phyloP scores from a whole-genome alignment of 1,140 invertebrate species.

The Danaus plexippus region DNA sequence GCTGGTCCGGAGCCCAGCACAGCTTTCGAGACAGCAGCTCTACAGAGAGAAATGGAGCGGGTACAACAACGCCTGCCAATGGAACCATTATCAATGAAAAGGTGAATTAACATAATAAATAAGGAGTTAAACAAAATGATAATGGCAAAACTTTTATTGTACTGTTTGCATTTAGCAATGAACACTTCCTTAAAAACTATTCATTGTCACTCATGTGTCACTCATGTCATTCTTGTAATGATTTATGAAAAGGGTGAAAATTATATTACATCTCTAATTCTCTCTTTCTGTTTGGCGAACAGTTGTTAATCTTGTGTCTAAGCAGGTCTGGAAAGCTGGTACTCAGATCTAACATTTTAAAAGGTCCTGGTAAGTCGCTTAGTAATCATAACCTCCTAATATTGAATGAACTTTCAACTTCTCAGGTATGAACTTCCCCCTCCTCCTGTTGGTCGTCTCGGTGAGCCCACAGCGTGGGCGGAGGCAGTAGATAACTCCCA shows the following conservation, averaged over 20 bases:
- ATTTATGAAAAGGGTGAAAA: too few relatives aligned
- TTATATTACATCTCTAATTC: too few relatives aligned
- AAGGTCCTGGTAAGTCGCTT: too few relatives aligned
- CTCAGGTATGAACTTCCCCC: conserved; percentile 91
- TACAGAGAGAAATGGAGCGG: conserved; percentile 94
- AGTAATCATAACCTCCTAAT: not conserved
- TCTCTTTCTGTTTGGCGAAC: too few relatives aligned
- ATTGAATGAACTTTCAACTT: conserved; percentile 5
- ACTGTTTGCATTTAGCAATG: not conserved
- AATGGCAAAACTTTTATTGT: too few relatives aligned
- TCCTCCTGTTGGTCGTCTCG: conserved; percentile 92
- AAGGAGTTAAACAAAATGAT: not conserved
- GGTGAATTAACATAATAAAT: conserved; percentile 48
- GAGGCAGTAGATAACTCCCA: conserved; percentile 97
- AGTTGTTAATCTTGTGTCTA: too few relatives aligned
- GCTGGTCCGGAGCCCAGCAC: conserved; percentile 83
- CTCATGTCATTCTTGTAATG: too few relatives aligned
- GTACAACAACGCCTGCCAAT: conserved; percentile 92
- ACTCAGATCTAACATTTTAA: too few relatives aligned
- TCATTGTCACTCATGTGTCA: too few relatives aligned
- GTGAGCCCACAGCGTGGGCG: conserved; percentile 92
- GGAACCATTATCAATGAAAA: conserved; percentile 97
- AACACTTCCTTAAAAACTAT: too few relatives aligned
- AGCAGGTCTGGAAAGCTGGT: too few relatives aligned
- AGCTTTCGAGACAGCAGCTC: conserved; percentile 92